Evolutionary conservation across 2,113 vertebrate genomes (phyloP).

Genomic region (Chinchilla lanigera): DNA sequence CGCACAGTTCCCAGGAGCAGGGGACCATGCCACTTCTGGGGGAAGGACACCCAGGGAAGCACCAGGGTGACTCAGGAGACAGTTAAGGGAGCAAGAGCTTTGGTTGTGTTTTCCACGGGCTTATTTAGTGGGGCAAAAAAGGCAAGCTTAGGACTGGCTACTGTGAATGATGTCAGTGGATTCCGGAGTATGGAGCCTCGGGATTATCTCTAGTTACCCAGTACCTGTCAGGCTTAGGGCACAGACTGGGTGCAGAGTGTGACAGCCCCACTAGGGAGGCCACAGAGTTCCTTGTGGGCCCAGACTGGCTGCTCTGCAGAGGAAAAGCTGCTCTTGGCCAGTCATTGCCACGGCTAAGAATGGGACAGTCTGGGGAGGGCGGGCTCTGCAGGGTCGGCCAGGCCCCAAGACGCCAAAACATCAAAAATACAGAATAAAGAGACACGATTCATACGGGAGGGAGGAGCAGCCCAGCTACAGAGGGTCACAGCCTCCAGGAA

Average conservation of each 20-base stretch:
- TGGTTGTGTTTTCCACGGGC: not conserved
- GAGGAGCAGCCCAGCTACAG: not conserved
- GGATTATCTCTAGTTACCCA: not conserved
- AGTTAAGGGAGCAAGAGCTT: not conserved
- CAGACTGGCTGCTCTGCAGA: not conserved
- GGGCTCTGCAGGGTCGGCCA: not conserved
- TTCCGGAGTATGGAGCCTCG: accelerated
- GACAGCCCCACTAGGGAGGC: not conserved
- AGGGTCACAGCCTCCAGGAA: not conserved
- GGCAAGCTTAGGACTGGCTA: not conserved
- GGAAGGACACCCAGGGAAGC: not conserved
- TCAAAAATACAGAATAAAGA: not conserved
- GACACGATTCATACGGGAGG: not conserved
- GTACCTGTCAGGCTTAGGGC: not conserved
- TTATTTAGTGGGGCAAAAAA: too few relatives aligned
- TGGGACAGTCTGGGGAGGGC: not conserved
- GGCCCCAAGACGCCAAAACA: not conserved
- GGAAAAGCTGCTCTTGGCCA: not conserved
- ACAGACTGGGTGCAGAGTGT: not conserved
- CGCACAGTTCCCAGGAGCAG: not conserved
- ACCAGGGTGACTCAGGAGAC: not conserved
- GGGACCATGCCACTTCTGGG: not conserved
- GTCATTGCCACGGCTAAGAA: not conserved
- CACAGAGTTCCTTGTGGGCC: not conserved
- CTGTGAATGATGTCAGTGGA: not conserved